These are phyloP conservation scores for Luperina nickerlii DNA, from an alignment of 2,888 invertebrate genomes.

Conservation along the genomic window DNA sequence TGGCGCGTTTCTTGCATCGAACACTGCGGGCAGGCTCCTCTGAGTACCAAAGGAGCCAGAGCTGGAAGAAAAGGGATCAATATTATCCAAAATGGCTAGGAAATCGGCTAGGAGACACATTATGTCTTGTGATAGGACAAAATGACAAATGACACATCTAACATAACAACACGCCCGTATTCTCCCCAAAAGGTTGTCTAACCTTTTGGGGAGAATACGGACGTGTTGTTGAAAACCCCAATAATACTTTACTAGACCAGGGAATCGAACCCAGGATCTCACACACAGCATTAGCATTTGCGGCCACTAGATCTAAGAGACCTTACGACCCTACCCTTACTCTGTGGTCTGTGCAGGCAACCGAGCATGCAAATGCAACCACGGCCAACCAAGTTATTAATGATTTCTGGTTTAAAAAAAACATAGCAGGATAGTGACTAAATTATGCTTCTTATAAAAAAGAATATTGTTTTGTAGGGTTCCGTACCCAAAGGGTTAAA, in stretches of 20 bases:
- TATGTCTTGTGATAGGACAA: neutral
- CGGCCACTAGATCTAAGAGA: neutral
- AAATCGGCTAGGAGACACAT: neutral
- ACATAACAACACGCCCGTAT: neutral
- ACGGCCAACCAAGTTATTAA: neutral
- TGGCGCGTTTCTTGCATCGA: conserved; percentile 92
- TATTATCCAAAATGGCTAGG: neutral
- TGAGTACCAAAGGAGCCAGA: conserved; percentile 93
- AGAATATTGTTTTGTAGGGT: neutral
- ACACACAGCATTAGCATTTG: neutral
- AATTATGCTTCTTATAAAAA: conserved; percentile 3
- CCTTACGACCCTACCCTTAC: neutral
- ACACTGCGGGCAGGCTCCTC: conserved; percentile 94
- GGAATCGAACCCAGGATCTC: too few relatives aligned
- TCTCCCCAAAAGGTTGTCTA: neutral
- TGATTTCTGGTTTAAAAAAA: neutral
- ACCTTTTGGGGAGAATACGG: too few relatives aligned
- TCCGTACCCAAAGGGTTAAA: too few relatives aligned
- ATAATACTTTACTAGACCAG: neutral
- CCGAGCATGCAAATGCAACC: neutral
- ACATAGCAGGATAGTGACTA: neutral
- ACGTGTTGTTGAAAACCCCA: too few relatives aligned
- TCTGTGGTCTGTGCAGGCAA: neutral
- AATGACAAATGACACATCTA: neutral
- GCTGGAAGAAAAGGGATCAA: conserved; percentile 86